Evolutionary conservation across 2,113 vertebrate genomes (phyloP), one percentile per base, ranked within the genome.

Genomic region (Dicrurus megarhynchus): DNA sequence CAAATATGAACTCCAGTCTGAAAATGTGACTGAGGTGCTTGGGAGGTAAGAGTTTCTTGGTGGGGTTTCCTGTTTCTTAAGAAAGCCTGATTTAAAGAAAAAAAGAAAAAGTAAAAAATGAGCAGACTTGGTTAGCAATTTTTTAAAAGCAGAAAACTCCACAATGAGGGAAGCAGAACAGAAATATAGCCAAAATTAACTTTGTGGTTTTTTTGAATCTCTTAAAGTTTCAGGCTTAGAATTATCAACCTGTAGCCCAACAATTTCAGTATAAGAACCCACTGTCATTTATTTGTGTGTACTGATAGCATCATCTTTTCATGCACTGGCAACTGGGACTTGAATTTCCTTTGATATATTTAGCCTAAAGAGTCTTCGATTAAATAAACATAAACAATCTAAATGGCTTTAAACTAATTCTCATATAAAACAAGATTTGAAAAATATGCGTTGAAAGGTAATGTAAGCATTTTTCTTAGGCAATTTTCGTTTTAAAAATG

Each of bases 341-440:
- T 95, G 90, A 73, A 89, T 85, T 96, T 93, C 67, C 67, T 88
- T 93, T 90, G 78, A 82, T 80, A 83, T 78, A 80, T 85, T 88
- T 83, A 84, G 32, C 71, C 78, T 85, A 71, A 69, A 94, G 49
- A 84, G 52, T 83, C 81, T 63, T 79, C 76, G 53, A 80, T 83
- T 59, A 88, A 92, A 74, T 50, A 85, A 93, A 84, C 52, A 77
- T 83, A 89, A 95, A 78, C 73, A 84, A 70, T 71, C 65, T 37
- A 60, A 92, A 71, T 49, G 37, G 24, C 69, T 95, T 94, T 68
- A 75, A 89, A 90, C 35, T 63, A 77, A 75, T 89, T 92, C 57
- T 76, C 13, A 12, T 37, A 52, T 71, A 92, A 95, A 95, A 50
- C 27, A 79, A 60, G 20, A 41, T 55, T 84, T 71, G 53, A 67